A percentile compares a stretch with the other conserved stretches of the same genome.
phyloP scores from a whole-genome alignment of 2,113 vertebrate genomes.

The Onychostoma macrolepis region DNA sequence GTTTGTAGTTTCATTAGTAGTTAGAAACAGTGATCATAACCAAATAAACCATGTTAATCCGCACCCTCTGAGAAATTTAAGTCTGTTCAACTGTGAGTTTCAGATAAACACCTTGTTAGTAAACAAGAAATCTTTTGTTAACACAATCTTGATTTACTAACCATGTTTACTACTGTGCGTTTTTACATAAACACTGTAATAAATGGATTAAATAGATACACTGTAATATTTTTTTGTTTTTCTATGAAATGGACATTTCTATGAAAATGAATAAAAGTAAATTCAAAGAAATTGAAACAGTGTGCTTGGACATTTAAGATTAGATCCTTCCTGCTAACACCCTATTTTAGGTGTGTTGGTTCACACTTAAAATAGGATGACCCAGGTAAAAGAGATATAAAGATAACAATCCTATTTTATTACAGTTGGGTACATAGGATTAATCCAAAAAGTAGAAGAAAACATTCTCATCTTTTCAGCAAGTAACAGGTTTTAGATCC shows the following conservation, averaged over 20 bases:
- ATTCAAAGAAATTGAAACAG: background rate
- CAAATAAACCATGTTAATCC: background rate
- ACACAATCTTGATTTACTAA: background rate
- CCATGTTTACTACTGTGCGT: background rate
- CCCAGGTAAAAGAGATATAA: background rate
- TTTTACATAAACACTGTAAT: background rate
- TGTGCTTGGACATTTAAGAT: background rate
- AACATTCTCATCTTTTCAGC: background rate
- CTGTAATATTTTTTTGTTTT: background rate
- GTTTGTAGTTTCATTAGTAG: background rate
- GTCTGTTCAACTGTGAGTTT: background rate
- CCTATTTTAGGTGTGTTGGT: background rate
- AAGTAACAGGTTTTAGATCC: background rate
- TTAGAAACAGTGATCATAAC: background rate
- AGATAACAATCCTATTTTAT: background rate
- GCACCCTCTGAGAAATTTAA: background rate
- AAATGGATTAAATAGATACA: background rate
- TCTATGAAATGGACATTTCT: background rate
- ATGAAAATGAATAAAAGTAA: background rate
- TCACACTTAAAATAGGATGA: background rate
- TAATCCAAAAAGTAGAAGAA: background rate
- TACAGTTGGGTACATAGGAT: background rate
- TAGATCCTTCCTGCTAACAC: background rate
- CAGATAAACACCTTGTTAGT: background rate
- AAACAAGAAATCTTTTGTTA: background rate